A percentile compares a stretch with the other conserved stretches of the same genome.
Evolutionary conservation across 2,888 invertebrate species (phyloP).

Genomic region (Homarus gammarus): DNA sequence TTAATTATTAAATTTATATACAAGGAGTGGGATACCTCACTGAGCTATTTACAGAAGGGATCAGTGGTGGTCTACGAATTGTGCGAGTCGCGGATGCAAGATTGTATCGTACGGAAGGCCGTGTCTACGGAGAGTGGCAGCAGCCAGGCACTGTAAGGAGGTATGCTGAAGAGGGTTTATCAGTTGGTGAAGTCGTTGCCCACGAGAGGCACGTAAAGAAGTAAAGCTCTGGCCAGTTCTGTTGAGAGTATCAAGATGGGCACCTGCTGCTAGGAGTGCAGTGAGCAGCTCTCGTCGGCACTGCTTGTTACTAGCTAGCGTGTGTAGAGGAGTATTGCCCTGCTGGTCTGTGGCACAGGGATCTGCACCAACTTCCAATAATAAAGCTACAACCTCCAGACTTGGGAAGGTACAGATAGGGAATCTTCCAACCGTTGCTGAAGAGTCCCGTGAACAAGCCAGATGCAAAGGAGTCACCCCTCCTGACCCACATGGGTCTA

Average conservation of each 20-base stretch:
- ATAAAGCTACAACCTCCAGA: conserved; percentile 85
- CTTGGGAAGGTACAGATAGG: conserved; percentile 87
- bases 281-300: conserved; percentile 86
- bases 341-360: conserved; percentile 89
- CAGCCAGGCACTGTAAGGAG: conserved; percentile 91
- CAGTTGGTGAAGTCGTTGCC: conserved; percentile 84
- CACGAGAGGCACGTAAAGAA: conserved; percentile 82
- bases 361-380: conserved; percentile 81
- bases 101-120: conserved; percentile 54
- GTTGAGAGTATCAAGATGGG: conserved; percentile 91
- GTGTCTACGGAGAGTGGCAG: conserved; percentile 84
- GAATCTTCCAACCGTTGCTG: conserved; percentile 84
- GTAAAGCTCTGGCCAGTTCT: conserved; percentile 88
- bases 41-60: conserved; percentile 50
- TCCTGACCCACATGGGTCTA: conserved; percentile 82
- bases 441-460: conserved; percentile 89
- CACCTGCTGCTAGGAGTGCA: conserved; percentile 88
- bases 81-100: conserved; percentile 65
- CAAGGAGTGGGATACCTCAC: conserved; percentile 52
- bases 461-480: conserved; percentile 84
- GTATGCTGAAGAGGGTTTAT: conserved; percentile 89
- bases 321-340: conserved; percentile 93
- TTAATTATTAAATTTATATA: conserved; percentile 59
- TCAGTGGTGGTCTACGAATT: conserved; percentile 75
- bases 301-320: conserved; percentile 86